Percentiles rank a stretch among this genome's conserved stretches.
Evolutionary conservation across 92 coral and sea anemone genomes (phyloP).

Genomic region (Paramuricea clavata): DNA sequence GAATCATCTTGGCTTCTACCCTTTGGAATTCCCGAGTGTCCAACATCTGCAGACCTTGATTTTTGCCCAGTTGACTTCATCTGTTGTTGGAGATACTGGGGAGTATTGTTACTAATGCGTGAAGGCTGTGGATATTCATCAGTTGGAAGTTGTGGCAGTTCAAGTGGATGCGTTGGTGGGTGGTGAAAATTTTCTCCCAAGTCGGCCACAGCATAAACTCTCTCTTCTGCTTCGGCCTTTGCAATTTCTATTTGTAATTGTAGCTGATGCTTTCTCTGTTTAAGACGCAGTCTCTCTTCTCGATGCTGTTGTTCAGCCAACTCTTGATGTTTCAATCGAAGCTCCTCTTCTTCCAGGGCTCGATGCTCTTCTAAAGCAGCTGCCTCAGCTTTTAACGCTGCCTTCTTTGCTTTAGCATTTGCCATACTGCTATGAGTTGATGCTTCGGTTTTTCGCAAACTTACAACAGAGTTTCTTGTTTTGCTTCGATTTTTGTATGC

Average conservation of each 20-base stretch:
- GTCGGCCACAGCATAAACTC: slow-evolving; percentile 10
- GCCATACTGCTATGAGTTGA: slow-evolving; percentile 1
- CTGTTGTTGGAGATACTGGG: too few species aligned
- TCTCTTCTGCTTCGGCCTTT: too few species aligned
- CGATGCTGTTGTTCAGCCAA: slow-evolving; percentile 30
- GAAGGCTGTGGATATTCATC: too few species aligned
- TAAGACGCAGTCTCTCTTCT: slow-evolving; percentile 35
- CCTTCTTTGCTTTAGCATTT: slow-evolving; percentile 52
- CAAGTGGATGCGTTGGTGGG: not conserved
- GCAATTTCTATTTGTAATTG: slow-evolving; percentile 59
- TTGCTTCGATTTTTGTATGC: not conserved
- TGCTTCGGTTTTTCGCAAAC: not conserved
- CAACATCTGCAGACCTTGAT: too few species aligned
- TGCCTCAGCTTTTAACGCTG: slow-evolving; percentile 68
- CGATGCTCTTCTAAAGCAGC: slow-evolving; percentile 30
- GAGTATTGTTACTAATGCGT: too few species aligned
- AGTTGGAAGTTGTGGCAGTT: not conserved
- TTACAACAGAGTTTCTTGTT: slow-evolving; percentile 6
- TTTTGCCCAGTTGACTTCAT: too few species aligned
- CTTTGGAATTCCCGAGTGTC: too few species aligned
- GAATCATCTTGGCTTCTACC: slow-evolving; percentile 19
- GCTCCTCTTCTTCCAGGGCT: slow-evolving; percentile 44
- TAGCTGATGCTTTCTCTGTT: slow-evolving; percentile 56
- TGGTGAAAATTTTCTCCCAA: too few species aligned
- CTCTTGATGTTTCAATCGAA: slow-evolving; percentile 47